Evolutionary conservation across 2,888 invertebrate genomes (phyloP).

Genomic region (Chrysolina americana): DNA sequence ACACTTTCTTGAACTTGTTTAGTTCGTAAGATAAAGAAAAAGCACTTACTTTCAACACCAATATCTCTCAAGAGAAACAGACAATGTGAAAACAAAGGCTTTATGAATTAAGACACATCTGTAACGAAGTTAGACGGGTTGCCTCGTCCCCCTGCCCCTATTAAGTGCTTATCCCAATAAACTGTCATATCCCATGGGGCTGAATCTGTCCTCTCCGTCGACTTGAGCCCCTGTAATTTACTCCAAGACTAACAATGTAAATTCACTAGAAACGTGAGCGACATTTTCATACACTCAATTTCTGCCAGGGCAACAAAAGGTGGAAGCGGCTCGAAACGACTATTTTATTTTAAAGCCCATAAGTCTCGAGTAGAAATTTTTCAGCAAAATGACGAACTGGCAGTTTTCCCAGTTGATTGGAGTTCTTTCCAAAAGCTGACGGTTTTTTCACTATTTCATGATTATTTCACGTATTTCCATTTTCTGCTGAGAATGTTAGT

Average conservation of each 20-base stretch:
- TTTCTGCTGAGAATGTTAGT: no score
- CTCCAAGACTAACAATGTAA: constrained; percentile 65
- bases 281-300: constrained; percentile 56
- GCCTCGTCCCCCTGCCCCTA: constrained; percentile 58
- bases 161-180: constrained; percentile 69
- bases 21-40: constrained; percentile 57
- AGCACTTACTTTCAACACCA: constrained; percentile 63
- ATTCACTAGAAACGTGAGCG: constrained; percentile 64
- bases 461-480: no score
- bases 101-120: constrained; percentile 67
- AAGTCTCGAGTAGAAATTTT: neutral
- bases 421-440: neutral
- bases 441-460: neutral
- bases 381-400: neutral
- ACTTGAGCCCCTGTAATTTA: constrained; percentile 66
- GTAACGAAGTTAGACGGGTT: constrained; percentile 64
- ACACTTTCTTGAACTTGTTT: constrained; percentile 34
- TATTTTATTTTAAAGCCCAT: neutral
- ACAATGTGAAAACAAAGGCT: constrained; percentile 65
- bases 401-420: neutral
- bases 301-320: constrained; percentile 25
- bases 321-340: constrained; percentile 2
- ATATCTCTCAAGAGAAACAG: constrained; percentile 60
- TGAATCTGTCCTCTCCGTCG: constrained; percentile 60
- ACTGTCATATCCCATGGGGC: constrained; percentile 67